phyloP scores from a whole-genome alignment of 2,888 invertebrate genomes.

The Drosophila neonasuta region DNA sequence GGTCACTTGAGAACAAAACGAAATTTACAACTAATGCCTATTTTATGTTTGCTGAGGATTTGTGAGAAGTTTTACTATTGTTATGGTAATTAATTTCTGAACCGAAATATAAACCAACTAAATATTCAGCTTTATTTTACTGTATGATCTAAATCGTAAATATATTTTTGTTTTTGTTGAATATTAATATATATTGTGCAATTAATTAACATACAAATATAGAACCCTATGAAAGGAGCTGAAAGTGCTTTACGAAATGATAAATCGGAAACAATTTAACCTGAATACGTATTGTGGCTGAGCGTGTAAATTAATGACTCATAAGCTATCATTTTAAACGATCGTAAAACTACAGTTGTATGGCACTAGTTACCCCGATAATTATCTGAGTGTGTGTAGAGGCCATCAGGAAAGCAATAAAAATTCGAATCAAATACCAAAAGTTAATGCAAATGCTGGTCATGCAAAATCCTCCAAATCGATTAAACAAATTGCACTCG shows the following conservation, averaged over 20 bases:
- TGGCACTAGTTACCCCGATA: conserved; percentile 25
- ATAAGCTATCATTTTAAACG: conserved; percentile 13
- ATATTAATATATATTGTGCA: no score
- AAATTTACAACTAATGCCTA: neutral
- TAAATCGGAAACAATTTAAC: conserved; percentile 12
- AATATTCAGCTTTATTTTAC: no score
- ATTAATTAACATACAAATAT: no score
- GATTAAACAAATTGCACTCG: conserved; percentile 7
- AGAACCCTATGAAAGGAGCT: no score
- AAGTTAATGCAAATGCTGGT: conserved; percentile 50
- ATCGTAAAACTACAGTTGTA: conserved; percentile 32
- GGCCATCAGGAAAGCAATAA: conserved; percentile 58
- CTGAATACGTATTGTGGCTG: neutral
- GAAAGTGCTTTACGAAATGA: neutral
- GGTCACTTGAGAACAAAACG: neutral
- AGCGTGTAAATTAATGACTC: conserved; percentile 21
- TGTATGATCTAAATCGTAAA: no score
- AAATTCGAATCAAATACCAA: conserved; percentile 45
- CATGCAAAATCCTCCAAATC: conserved; percentile 31
- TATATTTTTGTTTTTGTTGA: no score
- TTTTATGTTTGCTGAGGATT: conserved; percentile 1
- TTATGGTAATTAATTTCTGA: no score
- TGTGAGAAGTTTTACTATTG: no score
- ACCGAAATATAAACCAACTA: no score
- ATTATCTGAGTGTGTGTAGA: conserved; percentile 39